Conservation (phyloP, 2,797 vertebrate genomes). For the Propithecus perrieri region DNA sequence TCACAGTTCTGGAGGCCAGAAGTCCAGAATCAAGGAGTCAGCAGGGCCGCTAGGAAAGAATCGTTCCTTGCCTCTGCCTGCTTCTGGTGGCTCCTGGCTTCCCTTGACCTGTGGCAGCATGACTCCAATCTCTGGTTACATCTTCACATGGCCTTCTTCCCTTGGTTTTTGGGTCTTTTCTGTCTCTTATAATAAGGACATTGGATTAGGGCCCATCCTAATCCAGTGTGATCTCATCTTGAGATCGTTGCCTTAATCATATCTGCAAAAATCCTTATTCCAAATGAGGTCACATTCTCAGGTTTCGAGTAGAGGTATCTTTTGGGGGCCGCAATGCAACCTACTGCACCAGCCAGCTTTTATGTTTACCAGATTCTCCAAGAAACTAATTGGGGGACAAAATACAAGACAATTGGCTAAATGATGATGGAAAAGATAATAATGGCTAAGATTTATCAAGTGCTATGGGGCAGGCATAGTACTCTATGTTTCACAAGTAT, state of each 20-base stretch:
- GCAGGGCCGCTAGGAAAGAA: not conserved
- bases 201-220: not conserved
- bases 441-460: not conserved
- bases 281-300: not conserved
- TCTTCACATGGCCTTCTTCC: not conserved
- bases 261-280: not conserved
- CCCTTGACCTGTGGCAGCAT: not conserved
- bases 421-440: not conserved
- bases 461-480: not conserved
- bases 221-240: not conserved
- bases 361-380: not conserved
- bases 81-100: not conserved
- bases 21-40: not conserved
- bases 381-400: conserved; percentile 8
- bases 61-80: not conserved
- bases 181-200: not conserved
- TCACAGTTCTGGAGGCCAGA: not conserved
- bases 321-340: not conserved
- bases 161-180: not conserved
- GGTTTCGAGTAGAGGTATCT: not conserved
- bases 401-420: not conserved
- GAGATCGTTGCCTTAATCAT: not conserved
- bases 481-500: not conserved
- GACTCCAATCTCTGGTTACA: not conserved
- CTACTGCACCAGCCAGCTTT: not conserved